Percentiles rank a stretch among this genome's conserved stretches.
phyloP scores from a whole-genome alignment of 2,113 vertebrate species.

The Lasiurus borealis region DNA sequence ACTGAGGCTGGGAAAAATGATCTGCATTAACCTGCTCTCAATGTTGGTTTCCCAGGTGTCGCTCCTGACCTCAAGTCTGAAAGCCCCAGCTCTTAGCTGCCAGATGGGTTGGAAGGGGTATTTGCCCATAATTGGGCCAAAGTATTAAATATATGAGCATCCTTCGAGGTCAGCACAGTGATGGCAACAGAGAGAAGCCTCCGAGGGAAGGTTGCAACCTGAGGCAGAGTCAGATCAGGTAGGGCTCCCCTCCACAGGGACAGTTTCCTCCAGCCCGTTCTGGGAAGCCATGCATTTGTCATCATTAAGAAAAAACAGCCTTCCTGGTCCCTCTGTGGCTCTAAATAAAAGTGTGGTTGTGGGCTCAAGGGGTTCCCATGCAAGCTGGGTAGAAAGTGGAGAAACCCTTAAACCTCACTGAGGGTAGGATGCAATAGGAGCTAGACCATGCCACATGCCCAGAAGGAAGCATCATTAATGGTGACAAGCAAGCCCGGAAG shows the following conservation, averaged over 20 bases:
- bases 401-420: not conserved
- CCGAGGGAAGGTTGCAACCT: not conserved
- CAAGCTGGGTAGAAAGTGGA: not conserved
- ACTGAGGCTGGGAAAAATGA: not conserved
- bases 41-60: not conserved
- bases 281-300: not conserved
- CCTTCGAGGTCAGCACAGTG: not conserved
- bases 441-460: too few species aligned
- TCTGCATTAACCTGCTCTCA: not conserved
- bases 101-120: not conserved
- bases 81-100: not conserved
- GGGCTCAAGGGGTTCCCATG: not conserved
- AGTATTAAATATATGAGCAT: not conserved
- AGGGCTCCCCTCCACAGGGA: not conserved
- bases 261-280: not conserved
- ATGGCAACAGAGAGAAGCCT: not conserved
- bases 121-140: not conserved
- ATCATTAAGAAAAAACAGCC: not conserved
- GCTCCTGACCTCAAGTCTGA: not conserved
- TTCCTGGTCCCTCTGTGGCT: too few species aligned
- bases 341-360: not conserved
- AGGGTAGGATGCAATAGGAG: not conserved
- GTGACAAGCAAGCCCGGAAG: not conserved
- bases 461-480: not conserved
- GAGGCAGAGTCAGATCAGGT: not conserved